Evolutionary conservation across 2,113 vertebrate species (phyloP).

Genomic region (Triplophysa rosa): DNA sequence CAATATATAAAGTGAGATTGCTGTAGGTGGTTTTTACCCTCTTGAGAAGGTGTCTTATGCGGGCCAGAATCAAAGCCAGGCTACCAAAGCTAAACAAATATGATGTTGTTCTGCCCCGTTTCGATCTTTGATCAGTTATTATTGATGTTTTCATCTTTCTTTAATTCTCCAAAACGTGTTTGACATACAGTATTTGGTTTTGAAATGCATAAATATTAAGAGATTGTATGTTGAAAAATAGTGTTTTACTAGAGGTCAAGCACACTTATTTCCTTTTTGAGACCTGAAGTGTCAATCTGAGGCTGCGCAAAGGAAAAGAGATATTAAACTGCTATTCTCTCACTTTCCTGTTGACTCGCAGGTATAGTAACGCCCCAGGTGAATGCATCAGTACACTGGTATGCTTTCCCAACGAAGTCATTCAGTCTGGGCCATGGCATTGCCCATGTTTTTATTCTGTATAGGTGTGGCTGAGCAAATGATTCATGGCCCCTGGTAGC

Average conservation of each 20-base stretch:
- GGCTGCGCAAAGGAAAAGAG: neutral
- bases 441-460: constrained; percentile 22
- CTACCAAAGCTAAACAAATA: too few relatives aligned
- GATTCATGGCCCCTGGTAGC: constrained; percentile 37
- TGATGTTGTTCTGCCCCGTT: too few relatives aligned
- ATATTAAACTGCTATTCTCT: neutral
- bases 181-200: too few relatives aligned
- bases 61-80: too few relatives aligned
- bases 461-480: constrained; percentile 45
- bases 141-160: neutral
- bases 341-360: neutral
- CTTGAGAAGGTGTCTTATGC: too few relatives aligned
- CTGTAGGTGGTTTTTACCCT: too few relatives aligned
- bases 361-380: neutral
- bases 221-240: neutral
- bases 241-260: neutral
- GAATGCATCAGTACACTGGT: neutral
- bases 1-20: too few relatives aligned
- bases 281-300: neutral
- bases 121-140: neutral
- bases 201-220: too few relatives aligned
- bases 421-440: neutral
- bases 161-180: neutral
- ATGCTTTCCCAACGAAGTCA: neutral
- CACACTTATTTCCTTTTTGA: neutral